A percentile compares a stretch with the other conserved stretches of the same genome.
Evolutionary conservation across 2,113 vertebrate genomes (phyloP).

Genomic region (Phrynosoma blainvillii): DNA sequence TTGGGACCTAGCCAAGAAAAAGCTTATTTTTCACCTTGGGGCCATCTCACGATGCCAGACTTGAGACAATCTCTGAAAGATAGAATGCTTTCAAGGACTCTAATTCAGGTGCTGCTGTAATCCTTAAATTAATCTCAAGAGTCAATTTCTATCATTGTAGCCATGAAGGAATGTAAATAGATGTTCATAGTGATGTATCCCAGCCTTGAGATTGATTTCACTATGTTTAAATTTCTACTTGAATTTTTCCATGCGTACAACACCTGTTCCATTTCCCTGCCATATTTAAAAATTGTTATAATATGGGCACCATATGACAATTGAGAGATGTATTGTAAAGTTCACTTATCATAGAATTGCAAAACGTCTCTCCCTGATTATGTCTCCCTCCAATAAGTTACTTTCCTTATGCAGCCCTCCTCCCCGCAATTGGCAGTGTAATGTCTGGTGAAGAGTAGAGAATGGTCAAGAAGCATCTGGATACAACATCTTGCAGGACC

Average conservation of each 20-base stretch:
- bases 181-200: conserved; percentile 10
- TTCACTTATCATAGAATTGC: neutral
- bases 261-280: conserved; percentile 3
- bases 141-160: conserved; percentile 14
- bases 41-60: too few species aligned
- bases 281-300: conserved; percentile 10
- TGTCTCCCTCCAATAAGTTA: neutral
- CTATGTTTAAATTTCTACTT: conserved; percentile 10
- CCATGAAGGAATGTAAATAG: conserved; percentile 4
- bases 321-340: neutral
- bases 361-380: neutral
- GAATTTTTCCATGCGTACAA: conserved; percentile 2
- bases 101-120: neutral
- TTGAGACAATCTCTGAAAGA: neutral
- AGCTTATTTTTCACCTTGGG: too few species aligned
- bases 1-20: too few species aligned
- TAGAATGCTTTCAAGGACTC: too few species aligned
- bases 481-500: neutral
- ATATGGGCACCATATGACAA: neutral
- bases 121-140: too few species aligned
- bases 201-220: neutral
- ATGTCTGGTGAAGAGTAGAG: neutral
- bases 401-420: neutral
- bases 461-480: too few species aligned
- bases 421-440: neutral